Evolutionary conservation across 2,113 vertebrate genomes (phyloP).

Genomic region (Climacteris rufus): DNA sequence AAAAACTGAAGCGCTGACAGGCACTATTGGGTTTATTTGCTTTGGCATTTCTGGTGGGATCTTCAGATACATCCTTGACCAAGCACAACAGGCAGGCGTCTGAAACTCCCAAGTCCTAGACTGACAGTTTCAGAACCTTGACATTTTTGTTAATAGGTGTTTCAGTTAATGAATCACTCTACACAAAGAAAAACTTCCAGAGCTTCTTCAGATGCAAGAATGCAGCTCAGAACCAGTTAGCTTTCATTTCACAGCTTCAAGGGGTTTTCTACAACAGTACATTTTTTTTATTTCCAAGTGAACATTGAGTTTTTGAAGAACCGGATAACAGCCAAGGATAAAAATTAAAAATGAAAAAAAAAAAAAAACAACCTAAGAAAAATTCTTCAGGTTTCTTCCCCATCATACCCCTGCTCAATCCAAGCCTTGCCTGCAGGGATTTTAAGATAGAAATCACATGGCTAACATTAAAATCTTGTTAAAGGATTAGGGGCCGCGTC

Average conservation of each 20-base stretch:
- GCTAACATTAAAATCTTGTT: slow-evolving; percentile 61
- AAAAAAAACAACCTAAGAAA: no score
- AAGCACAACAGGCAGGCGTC: background rate
- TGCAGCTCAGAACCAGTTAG: background rate
- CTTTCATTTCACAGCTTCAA: background rate
- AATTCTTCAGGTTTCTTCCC: background rate
- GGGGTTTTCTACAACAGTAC: background rate
- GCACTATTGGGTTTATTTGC: background rate
- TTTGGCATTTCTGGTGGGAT: background rate
- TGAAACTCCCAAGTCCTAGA: background rate
- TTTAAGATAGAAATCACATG: slow-evolving; percentile 54
- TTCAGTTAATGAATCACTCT: background rate
- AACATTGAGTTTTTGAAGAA: background rate
- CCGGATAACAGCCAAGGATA: background rate
- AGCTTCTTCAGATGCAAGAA: background rate
- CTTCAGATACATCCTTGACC: background rate
- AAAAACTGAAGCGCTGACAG: background rate
- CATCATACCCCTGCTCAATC: background rate
- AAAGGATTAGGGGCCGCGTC: background rate
- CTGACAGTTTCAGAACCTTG: background rate
- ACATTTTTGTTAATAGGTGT: background rate
- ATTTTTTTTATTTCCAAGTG: background rate
- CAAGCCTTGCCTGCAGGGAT: background rate
- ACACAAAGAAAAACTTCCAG: background rate
- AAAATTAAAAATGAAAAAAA: background rate